A percentile compares a stretch with the other conserved stretches of the same genome.
These are phyloP conservation scores for Oscarella lobularis DNA, from an alignment of 37 sponge, comb jelly and placozoan genomes.

Conservation along the genomic window DNA sequence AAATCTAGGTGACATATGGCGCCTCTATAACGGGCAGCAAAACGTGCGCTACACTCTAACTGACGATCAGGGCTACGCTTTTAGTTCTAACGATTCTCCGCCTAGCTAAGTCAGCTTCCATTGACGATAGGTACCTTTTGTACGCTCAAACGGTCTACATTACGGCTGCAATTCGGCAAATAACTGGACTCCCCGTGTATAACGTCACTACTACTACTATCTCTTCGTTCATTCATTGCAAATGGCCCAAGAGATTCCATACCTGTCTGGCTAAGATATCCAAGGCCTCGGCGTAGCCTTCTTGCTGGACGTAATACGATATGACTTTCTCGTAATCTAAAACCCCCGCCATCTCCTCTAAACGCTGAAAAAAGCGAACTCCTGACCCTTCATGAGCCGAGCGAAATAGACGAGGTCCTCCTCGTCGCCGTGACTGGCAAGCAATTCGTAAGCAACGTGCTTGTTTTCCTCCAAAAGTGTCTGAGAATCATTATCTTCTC, in stretches of 20 bases:
- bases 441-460: slow-evolving; percentile 64
- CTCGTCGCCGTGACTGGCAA: slow-evolving; percentile 81
- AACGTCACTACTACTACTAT: no score
- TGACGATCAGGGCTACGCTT: no score
- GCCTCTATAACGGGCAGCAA: no score
- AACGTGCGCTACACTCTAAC: no score
- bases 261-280: slow-evolving; percentile 37
- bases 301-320: slow-evolving; percentile 58
- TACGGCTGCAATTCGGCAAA: no score
- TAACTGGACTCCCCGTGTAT: no score
- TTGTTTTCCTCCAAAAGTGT: slow-evolving; percentile 52
- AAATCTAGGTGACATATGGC: no score
- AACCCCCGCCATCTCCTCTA: not conserved
- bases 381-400: slow-evolving; percentile 61
- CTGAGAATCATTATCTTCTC: slow-evolving; percentile 11
- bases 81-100: no score
- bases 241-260: not conserved
- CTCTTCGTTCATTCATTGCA: not conserved
- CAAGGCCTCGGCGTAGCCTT: slow-evolving; percentile 60
- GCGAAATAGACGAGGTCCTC: slow-evolving; percentile 86
- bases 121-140: no score
- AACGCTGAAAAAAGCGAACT: not conserved
- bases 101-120: no score
- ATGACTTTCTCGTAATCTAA: slow-evolving; percentile 83
- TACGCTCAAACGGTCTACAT: no score